These are phyloP conservation scores for Phymastichus coffea DNA, from an alignment of 1,140 invertebrate species.

Conservation along the genomic window DNA sequence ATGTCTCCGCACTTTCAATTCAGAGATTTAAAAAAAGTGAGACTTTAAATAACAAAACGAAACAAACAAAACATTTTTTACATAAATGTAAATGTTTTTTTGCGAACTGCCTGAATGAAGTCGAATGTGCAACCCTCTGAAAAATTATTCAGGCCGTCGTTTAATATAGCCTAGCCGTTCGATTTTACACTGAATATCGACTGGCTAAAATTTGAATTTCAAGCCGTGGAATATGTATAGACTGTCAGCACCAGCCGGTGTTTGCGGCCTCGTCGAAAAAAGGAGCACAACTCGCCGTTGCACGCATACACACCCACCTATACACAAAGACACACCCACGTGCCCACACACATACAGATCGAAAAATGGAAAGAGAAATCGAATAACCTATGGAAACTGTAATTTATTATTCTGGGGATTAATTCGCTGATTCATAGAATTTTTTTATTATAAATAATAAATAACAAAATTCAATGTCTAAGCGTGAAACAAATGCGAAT, in stretches of 20 bases:
- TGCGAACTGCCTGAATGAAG: no score
- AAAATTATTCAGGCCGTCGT: conserved; percentile 26
- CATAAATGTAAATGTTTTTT: no score
- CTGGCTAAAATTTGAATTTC: conserved; percentile 24
- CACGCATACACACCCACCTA: no score
- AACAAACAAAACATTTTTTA: no score
- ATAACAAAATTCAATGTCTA: conserved; percentile 16
- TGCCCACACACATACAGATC: neutral
- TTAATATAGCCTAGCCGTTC: conserved; percentile 22
- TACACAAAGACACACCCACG: no score
- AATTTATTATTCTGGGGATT: conserved; percentile 22
- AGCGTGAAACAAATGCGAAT: no score
- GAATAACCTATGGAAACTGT: neutral
- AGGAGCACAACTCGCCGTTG: neutral
- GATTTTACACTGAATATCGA: conserved; percentile 20
- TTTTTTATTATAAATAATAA: no score
- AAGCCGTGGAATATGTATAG: conserved; percentile 6
- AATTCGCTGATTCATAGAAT: conserved; percentile 8
- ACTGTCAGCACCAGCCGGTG: conserved; percentile 1
- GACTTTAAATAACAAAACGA: no score
- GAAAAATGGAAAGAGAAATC: neutral
- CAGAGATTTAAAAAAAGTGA: no score
- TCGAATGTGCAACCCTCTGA: conserved; percentile 20
- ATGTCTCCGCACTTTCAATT: no score
- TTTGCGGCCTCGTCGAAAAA: conserved; percentile 20